Percentiles rank a stretch among this genome's conserved stretches.
These are phyloP conservation scores for Protodeltote pygarga DNA, from an alignment of 2,888 invertebrate genomes.

Conservation along the genomic window DNA sequence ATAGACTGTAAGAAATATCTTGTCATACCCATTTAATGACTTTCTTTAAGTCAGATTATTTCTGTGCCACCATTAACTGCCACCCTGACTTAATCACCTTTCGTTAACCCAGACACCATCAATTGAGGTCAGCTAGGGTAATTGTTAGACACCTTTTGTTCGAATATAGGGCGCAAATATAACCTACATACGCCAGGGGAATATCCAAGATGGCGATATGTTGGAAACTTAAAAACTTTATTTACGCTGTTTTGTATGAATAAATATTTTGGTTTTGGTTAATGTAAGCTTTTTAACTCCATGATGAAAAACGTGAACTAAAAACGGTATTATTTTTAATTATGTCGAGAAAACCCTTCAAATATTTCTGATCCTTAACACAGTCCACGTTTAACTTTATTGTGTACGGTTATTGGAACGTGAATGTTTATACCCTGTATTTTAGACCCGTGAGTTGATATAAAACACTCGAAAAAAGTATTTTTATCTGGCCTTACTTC, in stretches of 20 bases:
- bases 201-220: slow-evolving; percentile 11
- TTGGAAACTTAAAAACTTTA: slow-evolving; percentile 7
- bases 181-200: slow-evolving; percentile 33
- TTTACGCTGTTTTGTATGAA: no score
- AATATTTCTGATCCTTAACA: background rate
- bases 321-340: no score
- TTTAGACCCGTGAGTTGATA: slow-evolving; percentile 19
- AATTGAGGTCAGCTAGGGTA: slow-evolving; percentile 33
- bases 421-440: slow-evolving; percentile 27
- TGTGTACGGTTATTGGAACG: background rate
- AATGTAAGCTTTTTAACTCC: no score
- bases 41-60: no score
- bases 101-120: slow-evolving; percentile 30
- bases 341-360: background rate
- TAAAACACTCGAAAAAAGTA: slow-evolving; percentile 14
- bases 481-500: slow-evolving; percentile 28
- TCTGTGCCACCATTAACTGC: no score
- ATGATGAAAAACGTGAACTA: no score
- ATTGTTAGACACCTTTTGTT: slow-evolving; percentile 36
- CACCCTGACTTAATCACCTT: slow-evolving; percentile 20
- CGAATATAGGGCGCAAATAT: slow-evolving; percentile 34
- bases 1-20: no score
- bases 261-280: no score
- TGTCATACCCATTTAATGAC: no score
- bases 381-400: slow-evolving; percentile 4